These are phyloP conservation scores for Drosophila fuyamai DNA, from an alignment of 1,140 invertebrate genomes.

Conservation along the genomic window DNA sequence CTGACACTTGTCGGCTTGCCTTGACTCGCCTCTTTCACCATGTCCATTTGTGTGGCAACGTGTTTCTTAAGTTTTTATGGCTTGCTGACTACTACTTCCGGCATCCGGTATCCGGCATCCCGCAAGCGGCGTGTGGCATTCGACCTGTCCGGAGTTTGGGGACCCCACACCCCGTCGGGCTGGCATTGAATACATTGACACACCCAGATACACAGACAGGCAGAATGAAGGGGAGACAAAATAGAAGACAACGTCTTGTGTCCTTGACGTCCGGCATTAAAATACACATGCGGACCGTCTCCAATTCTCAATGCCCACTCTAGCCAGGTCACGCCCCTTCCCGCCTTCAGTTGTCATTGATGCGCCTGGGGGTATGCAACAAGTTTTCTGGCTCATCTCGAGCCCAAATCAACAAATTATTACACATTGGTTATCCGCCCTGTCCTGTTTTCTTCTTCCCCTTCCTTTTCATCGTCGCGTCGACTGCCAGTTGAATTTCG, in stretches of 20 bases:
- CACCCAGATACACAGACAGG: slow-evolving; percentile 50
- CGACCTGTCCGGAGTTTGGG: slow-evolving; percentile 15
- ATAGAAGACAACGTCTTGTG: slow-evolving; percentile 38
- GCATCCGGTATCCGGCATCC: slow-evolving; percentile 29
- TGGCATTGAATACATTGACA: slow-evolving; percentile 80
- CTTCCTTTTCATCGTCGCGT: background rate
- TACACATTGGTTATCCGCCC: slow-evolving; percentile 46
- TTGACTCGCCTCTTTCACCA: background rate
- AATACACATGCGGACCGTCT: slow-evolving; percentile 46
- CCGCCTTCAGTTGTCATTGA: slow-evolving; percentile 23
- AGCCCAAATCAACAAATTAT: slow-evolving; percentile 75
- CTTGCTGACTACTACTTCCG: slow-evolving; percentile 83
- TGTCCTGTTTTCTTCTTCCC: background rate
- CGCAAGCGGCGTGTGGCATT: no score
- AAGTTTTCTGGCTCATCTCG: slow-evolving; percentile 46
- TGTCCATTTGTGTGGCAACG: slow-evolving; percentile 9
- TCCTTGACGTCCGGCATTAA: slow-evolving; percentile 62
- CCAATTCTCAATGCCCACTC: slow-evolving; percentile 6
- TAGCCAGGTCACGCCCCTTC: slow-evolving; percentile 10
- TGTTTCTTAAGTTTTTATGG: slow-evolving; percentile 81
- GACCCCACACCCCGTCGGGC: no score
- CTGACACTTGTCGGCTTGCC: slow-evolving; percentile 25
- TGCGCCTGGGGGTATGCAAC: slow-evolving; percentile 60
- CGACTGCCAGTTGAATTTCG: slow-evolving; percentile 28
- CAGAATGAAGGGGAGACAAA: background rate